Evolutionary conservation across 1,140 invertebrate species (phyloP).

Genomic region (Acyrthosiphon pisum): DNA sequence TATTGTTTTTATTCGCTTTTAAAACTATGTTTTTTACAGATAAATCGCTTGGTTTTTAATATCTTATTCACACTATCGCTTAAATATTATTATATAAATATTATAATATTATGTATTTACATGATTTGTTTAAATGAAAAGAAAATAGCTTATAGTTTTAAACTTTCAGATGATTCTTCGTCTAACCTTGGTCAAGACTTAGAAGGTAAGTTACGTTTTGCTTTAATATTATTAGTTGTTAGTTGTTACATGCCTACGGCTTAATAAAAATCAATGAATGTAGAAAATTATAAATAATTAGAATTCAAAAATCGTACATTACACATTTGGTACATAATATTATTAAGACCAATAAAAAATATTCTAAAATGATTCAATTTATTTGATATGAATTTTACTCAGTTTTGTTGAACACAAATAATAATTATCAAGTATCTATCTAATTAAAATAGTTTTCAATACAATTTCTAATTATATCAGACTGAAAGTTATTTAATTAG

Average conservation of each 20-base stretch:
- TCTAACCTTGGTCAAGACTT: conserved; percentile 46
- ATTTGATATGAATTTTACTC: neutral
- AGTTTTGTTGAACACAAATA: neutral
- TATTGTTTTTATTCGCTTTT: neutral
- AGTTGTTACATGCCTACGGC: neutral
- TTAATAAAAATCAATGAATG: neutral
- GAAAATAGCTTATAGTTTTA: conserved; percentile 56
- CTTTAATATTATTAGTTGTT: neutral
- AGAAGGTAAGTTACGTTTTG: conserved; percentile 32
- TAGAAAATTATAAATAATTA: neutral
- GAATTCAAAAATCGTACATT: neutral
- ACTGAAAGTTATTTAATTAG: neutral
- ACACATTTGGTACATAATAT: neutral
- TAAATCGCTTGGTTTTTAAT: neutral
- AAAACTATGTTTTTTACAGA: neutral
- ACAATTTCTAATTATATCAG: neutral
- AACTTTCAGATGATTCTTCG: conserved; percentile 48
- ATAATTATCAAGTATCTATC: neutral
- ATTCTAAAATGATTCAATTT: neutral
- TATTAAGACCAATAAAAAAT: neutral
- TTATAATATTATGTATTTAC: neutral
- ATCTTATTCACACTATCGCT: neutral
- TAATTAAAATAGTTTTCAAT: neutral
- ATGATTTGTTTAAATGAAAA: conserved; percentile 40
- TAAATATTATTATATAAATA: neutral